Percentiles rank a stretch among this genome's conserved stretches.
phyloP scores from a whole-genome alignment of 2,113 vertebrate genomes.

The Nibea albiflora region DNA sequence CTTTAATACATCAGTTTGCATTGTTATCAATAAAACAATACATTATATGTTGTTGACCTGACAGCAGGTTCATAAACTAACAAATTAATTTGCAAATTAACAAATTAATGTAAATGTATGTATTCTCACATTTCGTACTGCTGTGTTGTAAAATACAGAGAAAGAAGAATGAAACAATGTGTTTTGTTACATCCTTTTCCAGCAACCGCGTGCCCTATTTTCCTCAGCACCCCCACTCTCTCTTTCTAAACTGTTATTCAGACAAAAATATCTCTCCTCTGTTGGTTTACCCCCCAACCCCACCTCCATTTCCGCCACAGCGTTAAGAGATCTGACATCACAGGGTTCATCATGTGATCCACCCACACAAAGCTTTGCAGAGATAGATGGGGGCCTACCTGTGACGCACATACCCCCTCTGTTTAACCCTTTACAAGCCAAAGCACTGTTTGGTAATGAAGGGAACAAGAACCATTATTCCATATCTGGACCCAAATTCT shows the following conservation, averaged over 20 bases:
- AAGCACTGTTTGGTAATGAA: neutral
- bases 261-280: constrained; percentile 65
- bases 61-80: neutral
- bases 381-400: constrained; percentile 66
- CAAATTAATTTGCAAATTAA: too few species aligned
- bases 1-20: too few species aligned
- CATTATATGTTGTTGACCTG: too few species aligned
- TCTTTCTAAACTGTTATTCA: constrained; percentile 15
- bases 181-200: constrained; percentile 41
- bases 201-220: constrained; percentile 13
- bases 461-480: neutral
- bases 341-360: constrained; percentile 70
- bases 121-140: neutral
- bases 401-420: constrained; percentile 69
- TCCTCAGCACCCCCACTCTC: constrained; percentile 56
- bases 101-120: too few species aligned
- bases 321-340: constrained; percentile 70
- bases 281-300: constrained; percentile 47
- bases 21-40: too few species aligned
- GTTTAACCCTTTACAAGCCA: constrained; percentile 65
- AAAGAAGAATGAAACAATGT: neutral
- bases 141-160: neutral
- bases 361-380: constrained; percentile 66
- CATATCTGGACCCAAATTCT: neutral
- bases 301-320: constrained; percentile 69